phyloP scores from a whole-genome alignment of 2,888 invertebrate species.

The Pachycephus smyrnensis region DNA sequence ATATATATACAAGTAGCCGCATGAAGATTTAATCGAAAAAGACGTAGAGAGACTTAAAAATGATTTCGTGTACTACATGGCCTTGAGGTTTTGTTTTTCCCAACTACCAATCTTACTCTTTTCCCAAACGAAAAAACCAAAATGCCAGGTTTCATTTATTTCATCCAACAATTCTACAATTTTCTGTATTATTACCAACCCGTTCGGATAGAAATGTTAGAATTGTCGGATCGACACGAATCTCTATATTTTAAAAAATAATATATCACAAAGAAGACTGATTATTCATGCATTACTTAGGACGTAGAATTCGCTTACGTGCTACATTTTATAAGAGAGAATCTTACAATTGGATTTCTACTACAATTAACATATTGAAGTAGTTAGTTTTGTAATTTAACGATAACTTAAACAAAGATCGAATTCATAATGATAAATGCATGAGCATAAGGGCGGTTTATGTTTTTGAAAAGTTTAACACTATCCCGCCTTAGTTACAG shows the following conservation, averaged over 20 bases:
- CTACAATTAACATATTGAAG: neutral
- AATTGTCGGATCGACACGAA: neutral
- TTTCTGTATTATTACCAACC: neutral
- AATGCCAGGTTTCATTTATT: constrained; percentile 37
- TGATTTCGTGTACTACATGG: constrained; percentile 28
- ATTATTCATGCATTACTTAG: neutral
- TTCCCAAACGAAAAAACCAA: constrained; percentile 28
- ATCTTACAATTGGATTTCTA: neutral
- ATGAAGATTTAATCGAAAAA: constrained; percentile 24
- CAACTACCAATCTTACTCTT: neutral
- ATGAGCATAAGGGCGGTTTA: neutral
- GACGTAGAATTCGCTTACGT: neutral
- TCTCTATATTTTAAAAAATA: neutral
- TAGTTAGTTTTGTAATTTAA: neutral
- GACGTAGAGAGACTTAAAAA: constrained; percentile 15
- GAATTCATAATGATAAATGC: neutral
- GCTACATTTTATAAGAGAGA: neutral
- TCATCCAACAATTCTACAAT: neutral
- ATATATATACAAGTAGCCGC: constrained; percentile 19
- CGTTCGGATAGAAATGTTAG: neutral
- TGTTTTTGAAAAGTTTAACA: neutral
- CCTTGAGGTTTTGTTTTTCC: constrained; percentile 37
- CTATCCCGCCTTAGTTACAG: neutral
- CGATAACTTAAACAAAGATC: neutral
- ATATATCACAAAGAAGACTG: neutral